phyloP scores from a whole-genome alignment of 2,113 vertebrate genomes.

The Ceyx melanurus region DNA sequence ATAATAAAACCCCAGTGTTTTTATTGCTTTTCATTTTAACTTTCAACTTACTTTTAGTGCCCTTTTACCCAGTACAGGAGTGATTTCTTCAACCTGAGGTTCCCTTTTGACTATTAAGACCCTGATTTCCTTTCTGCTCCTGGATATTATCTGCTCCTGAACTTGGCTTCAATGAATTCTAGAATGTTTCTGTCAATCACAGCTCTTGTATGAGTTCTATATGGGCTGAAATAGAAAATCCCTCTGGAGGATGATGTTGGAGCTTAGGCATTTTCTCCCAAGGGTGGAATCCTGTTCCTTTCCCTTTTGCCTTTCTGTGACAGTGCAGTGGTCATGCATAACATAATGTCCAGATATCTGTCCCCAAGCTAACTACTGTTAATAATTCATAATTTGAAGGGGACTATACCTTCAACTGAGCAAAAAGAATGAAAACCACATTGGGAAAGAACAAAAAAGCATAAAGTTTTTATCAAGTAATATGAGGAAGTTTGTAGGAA shows the following conservation, averaged over 20 bases:
- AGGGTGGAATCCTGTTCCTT: background rate
- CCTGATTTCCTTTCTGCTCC: background rate
- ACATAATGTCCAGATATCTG: background rate
- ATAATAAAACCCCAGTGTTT: background rate
- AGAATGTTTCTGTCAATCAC: constrained; percentile 40
- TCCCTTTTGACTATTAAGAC: background rate
- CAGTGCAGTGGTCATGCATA: background rate
- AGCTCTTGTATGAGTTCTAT: constrained; percentile 23
- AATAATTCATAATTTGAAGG: background rate
- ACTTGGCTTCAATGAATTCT: constrained; percentile 12
- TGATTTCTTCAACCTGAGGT: background rate
- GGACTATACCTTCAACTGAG: background rate
- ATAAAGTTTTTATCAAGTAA: background rate
- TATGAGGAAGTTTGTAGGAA: background rate
- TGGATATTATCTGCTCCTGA: constrained; percentile 27
- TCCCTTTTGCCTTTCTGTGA: background rate
- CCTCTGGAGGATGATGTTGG: background rate
- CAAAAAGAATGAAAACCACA: background rate
- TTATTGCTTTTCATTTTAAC: background rate
- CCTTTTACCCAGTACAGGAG: background rate
- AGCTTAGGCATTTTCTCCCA: background rate
- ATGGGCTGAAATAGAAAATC: constrained; percentile 41
- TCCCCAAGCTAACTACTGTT: background rate
- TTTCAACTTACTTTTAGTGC: background rate
- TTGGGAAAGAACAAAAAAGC: background rate